Evolutionary conservation across 1,140 invertebrate genomes (phyloP).

Genomic region (Metaphire vulgaris): DNA sequence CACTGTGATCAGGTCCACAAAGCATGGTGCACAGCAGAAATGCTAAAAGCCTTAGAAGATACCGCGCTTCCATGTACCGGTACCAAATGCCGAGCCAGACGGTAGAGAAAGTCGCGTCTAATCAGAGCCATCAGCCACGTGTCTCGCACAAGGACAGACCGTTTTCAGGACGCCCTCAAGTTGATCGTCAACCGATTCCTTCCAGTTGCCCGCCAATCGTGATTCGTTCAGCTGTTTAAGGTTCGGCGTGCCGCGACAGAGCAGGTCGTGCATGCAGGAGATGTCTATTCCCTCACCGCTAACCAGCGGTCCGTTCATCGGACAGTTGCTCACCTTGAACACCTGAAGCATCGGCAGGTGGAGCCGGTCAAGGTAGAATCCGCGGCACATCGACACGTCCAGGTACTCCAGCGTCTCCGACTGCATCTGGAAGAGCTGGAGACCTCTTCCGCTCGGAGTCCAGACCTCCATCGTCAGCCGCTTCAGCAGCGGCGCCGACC

Average conservation of each 20-base stretch:
- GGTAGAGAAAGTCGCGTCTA: too few relatives aligned
- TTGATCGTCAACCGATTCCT: neutral
- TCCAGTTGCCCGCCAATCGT: neutral
- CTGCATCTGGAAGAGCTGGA: constrained; percentile 35
- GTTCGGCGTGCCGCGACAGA: neutral
- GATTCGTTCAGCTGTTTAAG: neutral
- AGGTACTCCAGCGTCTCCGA: constrained; percentile 40
- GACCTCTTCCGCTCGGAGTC: constrained; percentile 41
- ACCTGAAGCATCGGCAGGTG: constrained; percentile 38
- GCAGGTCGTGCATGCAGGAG: neutral
- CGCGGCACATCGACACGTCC: constrained; percentile 44
- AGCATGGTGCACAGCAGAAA: too few relatives aligned
- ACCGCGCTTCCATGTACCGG: too few relatives aligned
- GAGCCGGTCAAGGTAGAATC: constrained; percentile 41
- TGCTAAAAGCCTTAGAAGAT: too few relatives aligned
- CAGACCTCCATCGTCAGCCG: constrained; percentile 44
- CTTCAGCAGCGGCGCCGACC: constrained; percentile 29
- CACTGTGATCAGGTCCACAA: too few relatives aligned
- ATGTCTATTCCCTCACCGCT: constrained; percentile 34
- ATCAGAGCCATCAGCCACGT: neutral
- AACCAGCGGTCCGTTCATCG: constrained; percentile 43
- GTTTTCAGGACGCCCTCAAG: neutral
- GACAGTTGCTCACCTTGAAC: constrained; percentile 37
- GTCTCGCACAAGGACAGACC: neutral
- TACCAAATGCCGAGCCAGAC: too few relatives aligned